phyloP scores from a whole-genome alignment of 2,888 invertebrate species.

The Tupiocoris notatus region DNA sequence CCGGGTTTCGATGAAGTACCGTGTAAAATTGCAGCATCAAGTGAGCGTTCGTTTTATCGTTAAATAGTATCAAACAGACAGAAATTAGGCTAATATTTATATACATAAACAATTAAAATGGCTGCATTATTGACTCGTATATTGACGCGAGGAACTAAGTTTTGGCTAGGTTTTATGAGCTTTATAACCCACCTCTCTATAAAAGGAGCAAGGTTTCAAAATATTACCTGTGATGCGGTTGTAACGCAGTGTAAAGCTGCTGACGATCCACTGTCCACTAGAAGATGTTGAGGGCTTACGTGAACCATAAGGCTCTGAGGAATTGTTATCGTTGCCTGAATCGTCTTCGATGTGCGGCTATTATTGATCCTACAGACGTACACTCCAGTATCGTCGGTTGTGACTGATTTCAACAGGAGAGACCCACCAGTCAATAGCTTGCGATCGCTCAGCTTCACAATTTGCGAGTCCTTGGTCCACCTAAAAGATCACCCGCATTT shows the following conservation, averaged over 20 bases:
- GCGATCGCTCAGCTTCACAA: slow-evolving; percentile 42
- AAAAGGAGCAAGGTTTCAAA: too few relatives aligned
- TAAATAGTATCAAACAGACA: too few relatives aligned
- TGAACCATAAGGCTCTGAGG: slow-evolving; percentile 50
- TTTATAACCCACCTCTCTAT: too few relatives aligned
- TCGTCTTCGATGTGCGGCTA: slow-evolving; percentile 51
- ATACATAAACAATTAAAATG: too few relatives aligned
- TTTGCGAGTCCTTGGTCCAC: slow-evolving; percentile 35
- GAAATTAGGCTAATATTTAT: too few relatives aligned
- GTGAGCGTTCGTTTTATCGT: too few relatives aligned
- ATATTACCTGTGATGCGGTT: slow-evolving; percentile 40
- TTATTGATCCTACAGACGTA: slow-evolving; percentile 54
- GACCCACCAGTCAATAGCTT: slow-evolving; percentile 49
- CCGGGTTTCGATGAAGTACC: too few relatives aligned
- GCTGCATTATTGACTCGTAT: too few relatives aligned
- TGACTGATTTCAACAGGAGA: slow-evolving; percentile 47
- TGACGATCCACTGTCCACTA: slow-evolving; percentile 43
- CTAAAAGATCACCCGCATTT: too few relatives aligned
- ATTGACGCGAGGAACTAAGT: too few relatives aligned
- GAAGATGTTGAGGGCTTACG: slow-evolving; percentile 38
- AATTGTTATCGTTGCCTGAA: slow-evolving; percentile 52
- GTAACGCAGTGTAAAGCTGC: slow-evolving; percentile 43
- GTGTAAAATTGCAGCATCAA: too few relatives aligned
- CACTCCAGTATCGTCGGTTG: slow-evolving; percentile 51
- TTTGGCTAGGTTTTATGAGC: too few relatives aligned